phyloP scores from a whole-genome alignment of 92 coral and sea anemone genomes.

The Muricea muricata region DNA sequence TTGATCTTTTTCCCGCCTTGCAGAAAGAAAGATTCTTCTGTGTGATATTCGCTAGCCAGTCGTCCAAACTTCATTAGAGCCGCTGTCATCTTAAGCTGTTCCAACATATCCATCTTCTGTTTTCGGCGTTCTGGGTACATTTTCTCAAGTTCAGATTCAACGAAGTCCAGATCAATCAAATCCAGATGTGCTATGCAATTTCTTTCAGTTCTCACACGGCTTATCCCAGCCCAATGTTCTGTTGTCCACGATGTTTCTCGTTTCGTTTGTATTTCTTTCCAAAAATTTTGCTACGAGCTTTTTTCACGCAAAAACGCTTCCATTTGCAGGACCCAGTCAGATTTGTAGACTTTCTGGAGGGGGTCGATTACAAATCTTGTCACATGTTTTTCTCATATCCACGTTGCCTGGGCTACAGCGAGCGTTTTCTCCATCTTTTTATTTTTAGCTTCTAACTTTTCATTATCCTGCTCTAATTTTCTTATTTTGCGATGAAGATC shows the following conservation, averaged over 20 bases:
- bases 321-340: neutral
- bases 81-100: neutral
- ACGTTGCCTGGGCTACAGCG: neutral
- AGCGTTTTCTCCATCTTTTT: neutral
- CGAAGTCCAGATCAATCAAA: neutral
- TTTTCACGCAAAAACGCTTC: neutral
- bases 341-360: neutral
- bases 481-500: too few species aligned
- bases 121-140: neutral
- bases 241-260: neutral
- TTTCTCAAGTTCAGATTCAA: neutral
- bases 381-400: neutral
- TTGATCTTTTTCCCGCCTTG: too few species aligned
- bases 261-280: neutral
- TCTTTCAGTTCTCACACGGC: neutral
- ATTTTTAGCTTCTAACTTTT: neutral
- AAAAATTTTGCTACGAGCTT: neutral
- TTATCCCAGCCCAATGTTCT: neutral
- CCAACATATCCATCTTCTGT: neutral
- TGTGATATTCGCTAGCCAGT: neutral
- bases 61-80: conserved; percentile 11
- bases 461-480: too few species aligned
- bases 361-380: neutral
- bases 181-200: neutral
- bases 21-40: too few species aligned